Base-by-base conservation (phyloP, 2,113 vertebrate genomes). In the Zeus faber region DNA sequence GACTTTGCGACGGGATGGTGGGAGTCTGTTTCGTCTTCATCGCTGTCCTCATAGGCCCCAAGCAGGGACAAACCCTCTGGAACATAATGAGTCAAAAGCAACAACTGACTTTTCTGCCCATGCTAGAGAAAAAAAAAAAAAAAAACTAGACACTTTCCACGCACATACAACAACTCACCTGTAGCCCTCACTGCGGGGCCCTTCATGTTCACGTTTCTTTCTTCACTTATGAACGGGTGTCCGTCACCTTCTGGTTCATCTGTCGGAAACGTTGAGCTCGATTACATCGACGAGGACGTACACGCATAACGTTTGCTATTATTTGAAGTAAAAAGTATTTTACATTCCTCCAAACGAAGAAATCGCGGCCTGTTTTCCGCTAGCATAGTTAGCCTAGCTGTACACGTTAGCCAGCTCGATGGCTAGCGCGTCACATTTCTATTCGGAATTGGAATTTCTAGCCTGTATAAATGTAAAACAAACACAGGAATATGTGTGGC, bases 11-110 rank as follows among this genome's bases (percentile, higher is more conserved):
- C 13, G 40, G 17, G 55, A 64, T 10, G 67, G 7, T 0, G 79
- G 2, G 60, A 26, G 9, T 93, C 93, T 0, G 87, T 90, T 44
- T 99, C 97, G 13, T 93, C 91, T 0, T 98, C 96, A 0, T 99
- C 97, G 0, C 95, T 99, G 70, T 99, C 97, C 2, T 94, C 95
- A 3, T 99, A 99, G 16, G 95, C 94, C 7, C 97, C 97, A 0
- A 99, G 94, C 40, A 99, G 85, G 33, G 95, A 95, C 48, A 98
- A 76, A 0, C 97, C 97, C 58, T 95, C 95, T 99, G 59, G 3
- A 65, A 50, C n/a, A 20, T 1, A 35, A 49, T 18, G 10, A 44
- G 11, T 23, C 9, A 35, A 18, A 44, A 11, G n/a, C 17, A 21
- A 21, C 11, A 21, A 43, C 18, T 43, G 6, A 5, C 16, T 11